A percentile compares a stretch with the other conserved stretches of the same genome.
Conservation (phyloP, 1,140 invertebrate genomes). For the Procambarus clarkii region DNA sequence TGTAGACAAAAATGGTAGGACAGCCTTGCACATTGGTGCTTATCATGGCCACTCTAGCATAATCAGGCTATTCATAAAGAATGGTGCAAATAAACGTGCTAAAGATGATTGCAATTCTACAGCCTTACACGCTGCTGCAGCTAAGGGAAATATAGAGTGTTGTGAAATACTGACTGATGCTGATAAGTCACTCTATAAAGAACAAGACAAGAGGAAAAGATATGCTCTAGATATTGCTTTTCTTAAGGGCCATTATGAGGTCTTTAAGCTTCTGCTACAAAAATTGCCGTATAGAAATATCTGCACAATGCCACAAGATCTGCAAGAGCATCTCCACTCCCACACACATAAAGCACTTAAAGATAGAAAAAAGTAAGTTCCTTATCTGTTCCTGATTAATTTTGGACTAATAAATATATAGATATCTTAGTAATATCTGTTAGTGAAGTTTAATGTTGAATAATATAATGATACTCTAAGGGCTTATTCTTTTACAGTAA, state of each 20-base stretch:
- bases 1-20: slow-evolving; percentile 10
- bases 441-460: not conserved
- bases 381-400: too few relatives aligned
- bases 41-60: not conserved
- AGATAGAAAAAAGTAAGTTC: slow-evolving; percentile 31
- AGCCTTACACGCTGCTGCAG: slow-evolving; percentile 38
- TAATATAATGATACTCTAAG: not conserved
- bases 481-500: too few relatives aligned
- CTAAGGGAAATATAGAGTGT: slow-evolving; percentile 30
- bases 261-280: slow-evolving; percentile 12
- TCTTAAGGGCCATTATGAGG: not conserved
- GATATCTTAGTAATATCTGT: not conserved
- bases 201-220: slow-evolving; percentile 1
- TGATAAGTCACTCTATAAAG: slow-evolving; percentile 6
- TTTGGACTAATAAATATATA: not conserved
- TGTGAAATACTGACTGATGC: slow-evolving; percentile 34
- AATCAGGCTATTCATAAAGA: slow-evolving; percentile 11
- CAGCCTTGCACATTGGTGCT: not conserved
- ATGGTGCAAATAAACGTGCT: not conserved
- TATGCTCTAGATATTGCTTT: slow-evolving; percentile 28
- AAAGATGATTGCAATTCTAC: slow-evolving; percentile 21
- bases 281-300: slow-evolving; percentile 10
- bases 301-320: slow-evolving; percentile 1
- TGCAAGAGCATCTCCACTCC: slow-evolving; percentile 6
- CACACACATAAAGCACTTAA: slow-evolving; percentile 24